Percentiles rank a stretch among this genome's conserved stretches.
phyloP scores from a whole-genome alignment of 2,888 invertebrate species.

The Drosophila phalerata region DNA sequence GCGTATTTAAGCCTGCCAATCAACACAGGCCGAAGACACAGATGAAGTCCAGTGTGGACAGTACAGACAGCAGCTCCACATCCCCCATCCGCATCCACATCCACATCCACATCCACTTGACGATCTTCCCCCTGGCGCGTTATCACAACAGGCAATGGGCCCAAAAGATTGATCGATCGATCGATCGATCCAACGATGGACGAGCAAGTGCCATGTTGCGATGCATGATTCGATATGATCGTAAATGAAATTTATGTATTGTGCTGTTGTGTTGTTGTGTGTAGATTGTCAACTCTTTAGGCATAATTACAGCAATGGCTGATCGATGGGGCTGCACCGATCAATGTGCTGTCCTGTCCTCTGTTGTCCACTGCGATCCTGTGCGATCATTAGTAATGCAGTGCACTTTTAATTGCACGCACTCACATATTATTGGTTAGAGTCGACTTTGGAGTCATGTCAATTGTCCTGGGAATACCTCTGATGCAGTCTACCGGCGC shows the following conservation, averaged over 20 bases:
- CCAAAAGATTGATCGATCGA: conserved; percentile 63
- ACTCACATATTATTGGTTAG: conserved; percentile 66
- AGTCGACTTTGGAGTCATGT: conserved; percentile 48
- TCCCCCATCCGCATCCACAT: conserved; percentile 20
- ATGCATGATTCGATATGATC: conserved; percentile 77
- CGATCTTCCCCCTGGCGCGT: conserved; percentile 65
- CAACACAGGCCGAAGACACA: conserved; percentile 65
- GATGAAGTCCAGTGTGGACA: conserved; percentile 83
- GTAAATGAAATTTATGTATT: conserved; percentile 73
- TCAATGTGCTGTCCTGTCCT: neutral
- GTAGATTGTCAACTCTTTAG: conserved; percentile 75
- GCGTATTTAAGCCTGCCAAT: conserved; percentile 72
- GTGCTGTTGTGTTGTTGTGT: conserved; percentile 33
- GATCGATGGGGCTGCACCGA: conserved; percentile 46
- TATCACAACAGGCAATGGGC: conserved; percentile 65
- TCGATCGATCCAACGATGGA: conserved; percentile 51
- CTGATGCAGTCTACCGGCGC: conserved; percentile 62
- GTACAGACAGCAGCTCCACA: conserved; percentile 78
- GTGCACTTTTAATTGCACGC: conserved; percentile 68
- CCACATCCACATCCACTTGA: conserved; percentile 41
- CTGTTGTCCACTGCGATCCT: neutral
- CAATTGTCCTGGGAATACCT: conserved; percentile 58
- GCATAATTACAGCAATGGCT: conserved; percentile 70
- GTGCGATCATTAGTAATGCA: conserved; percentile 69
- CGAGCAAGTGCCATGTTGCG: conserved; percentile 46